Base-by-base conservation (phyloP, 2,113 vertebrate genomes). In the Mystacornis crossleyi region DNA sequence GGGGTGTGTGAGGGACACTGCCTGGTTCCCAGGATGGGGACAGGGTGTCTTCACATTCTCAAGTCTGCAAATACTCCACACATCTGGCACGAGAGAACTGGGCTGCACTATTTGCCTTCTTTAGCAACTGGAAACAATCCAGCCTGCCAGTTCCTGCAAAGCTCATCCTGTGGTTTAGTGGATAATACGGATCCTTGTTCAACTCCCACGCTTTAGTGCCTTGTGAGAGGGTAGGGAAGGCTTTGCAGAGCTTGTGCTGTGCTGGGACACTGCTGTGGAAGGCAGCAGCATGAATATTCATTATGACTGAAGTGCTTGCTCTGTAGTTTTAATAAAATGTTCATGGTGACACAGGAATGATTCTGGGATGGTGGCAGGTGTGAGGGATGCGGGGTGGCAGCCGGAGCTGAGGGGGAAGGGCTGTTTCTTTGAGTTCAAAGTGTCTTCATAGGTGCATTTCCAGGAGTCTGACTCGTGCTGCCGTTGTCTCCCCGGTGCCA, bases 171-270 rank as follows among this genome's bases (percentile, higher is more conserved):
- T 79, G 91, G 86, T 89, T 95, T 78, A 16, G 71, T 54, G 91
- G 78, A 91, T 94, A 96, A 97, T 92, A 38, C 53, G 34, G 83
- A 67, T 87, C 95, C 91, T 93, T 94, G 91, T 96, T 97, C 65
- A 51, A 72, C 91, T 94, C 89, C 95, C 90, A 94, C 47, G 24
- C 88, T 75, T 75, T 17, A 72, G 66, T 87, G 89, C 72, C 64
- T 94, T 55, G 43, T 55, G 48, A 60, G 70, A 0, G 40, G 65
- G 81, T 7, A 36, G 78, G 66, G 73, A 45, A 51, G 77, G 23
- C 38, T 78, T 62, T 72, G 90, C 61, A 71, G 74, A 58, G 24
- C 90, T 75, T 61, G 53, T 61, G 12, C 70, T 70, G 58, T 11
- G 67, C 62, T 12, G 23, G 40, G 66, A 90, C 81, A 16, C 15